Conservation (phyloP, 2,888 invertebrate genomes). For the Platynereis dumerilii region DNA sequence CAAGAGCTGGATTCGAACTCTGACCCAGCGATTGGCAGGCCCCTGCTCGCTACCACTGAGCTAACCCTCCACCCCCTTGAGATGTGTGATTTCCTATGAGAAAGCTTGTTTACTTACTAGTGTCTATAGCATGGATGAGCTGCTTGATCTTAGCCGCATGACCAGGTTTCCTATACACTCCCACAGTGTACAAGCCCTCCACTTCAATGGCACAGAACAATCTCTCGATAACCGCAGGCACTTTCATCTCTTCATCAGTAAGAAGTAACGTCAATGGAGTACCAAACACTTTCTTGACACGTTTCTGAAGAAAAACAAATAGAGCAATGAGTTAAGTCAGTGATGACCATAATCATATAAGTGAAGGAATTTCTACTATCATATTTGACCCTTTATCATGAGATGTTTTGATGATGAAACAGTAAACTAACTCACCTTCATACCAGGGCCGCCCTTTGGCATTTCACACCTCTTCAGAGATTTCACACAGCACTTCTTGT, state of each 20-base stretch:
- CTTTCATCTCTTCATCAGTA: slow-evolving; percentile 67
- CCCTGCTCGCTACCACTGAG: too few species aligned
- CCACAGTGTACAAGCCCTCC: slow-evolving; percentile 89
- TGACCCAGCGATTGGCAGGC: too few species aligned
- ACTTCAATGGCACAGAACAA: slow-evolving; percentile 89
- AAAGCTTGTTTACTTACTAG: too few species aligned
- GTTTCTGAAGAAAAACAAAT: slow-evolving; percentile 13
- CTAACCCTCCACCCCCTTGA: too few species aligned
- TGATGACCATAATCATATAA: too few species aligned
- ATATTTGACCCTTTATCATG: too few species aligned
- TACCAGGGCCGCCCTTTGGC: slow-evolving; percentile 15
- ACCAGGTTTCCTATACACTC: slow-evolving; percentile 89
- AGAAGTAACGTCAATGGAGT: slow-evolving; percentile 77
- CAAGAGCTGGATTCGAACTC: too few species aligned
- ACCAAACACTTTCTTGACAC: slow-evolving; percentile 72
- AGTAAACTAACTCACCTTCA: slow-evolving; percentile 5
- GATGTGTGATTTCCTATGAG: too few species aligned
- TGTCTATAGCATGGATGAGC: slow-evolving; percentile 44
- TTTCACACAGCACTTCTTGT: slow-evolving; percentile 90
- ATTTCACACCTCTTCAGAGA: slow-evolving; percentile 65
- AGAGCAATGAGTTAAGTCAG: too few species aligned
- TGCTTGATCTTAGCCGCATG: slow-evolving; percentile 63
- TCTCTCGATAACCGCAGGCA: slow-evolving; percentile 87
- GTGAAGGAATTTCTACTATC: slow-evolving; percentile 16
- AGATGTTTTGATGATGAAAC: too few species aligned